Conservation (phyloP, 2,888 invertebrate species). For the Theodoxus fluviatilis region DNA sequence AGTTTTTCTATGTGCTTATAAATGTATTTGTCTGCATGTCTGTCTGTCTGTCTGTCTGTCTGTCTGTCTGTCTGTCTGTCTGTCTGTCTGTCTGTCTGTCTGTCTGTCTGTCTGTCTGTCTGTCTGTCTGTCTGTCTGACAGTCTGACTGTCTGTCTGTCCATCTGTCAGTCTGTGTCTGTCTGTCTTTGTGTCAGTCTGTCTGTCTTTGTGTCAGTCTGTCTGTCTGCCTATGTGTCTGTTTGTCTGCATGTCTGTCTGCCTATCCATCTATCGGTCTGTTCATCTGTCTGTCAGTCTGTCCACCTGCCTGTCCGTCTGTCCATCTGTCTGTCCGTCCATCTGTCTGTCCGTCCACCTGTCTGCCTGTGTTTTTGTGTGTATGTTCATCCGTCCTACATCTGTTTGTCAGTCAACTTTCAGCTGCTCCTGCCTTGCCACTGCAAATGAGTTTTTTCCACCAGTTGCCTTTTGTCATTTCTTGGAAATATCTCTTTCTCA, state of each 20-base stretch:
- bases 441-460: not conserved
- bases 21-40: not conserved
- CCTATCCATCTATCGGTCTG: conserved; percentile 37
- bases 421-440: not conserved
- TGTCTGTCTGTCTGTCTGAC: not conserved
- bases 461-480: not conserved
- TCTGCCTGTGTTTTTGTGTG: not conserved
- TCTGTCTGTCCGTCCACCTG: not conserved
- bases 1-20: not conserved
- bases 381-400: not conserved
- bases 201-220: not conserved
- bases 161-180: conserved; percentile 1
- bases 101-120: not conserved
- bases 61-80: not conserved
- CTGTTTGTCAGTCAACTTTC: not conserved
- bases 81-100: not conserved
- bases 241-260: not conserved
- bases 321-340: not conserved
- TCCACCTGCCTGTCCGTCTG: too few relatives aligned
- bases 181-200: not conserved
- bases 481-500: not conserved
- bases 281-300: conserved; percentile 65
- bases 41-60: not conserved
- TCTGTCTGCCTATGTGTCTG: not conserved
- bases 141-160: not conserved